These are phyloP conservation scores for Apis dorsata DNA, from an alignment of 1,140 invertebrate species.

Conservation along the genomic window DNA sequence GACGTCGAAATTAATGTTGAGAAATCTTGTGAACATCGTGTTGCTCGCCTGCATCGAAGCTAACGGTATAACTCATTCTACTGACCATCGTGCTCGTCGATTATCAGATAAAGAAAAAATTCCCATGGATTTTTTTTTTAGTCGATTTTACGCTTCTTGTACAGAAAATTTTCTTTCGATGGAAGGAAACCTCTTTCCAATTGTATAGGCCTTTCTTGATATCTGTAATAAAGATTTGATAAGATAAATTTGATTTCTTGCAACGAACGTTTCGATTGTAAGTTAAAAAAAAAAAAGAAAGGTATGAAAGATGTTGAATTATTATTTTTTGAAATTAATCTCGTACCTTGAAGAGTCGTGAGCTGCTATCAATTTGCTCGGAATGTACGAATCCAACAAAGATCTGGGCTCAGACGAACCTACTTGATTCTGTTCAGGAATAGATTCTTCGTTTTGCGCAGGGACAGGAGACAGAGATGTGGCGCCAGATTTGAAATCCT, in stretches of 20 bases:
- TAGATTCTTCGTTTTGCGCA: conserved; percentile 58
- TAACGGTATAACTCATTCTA: conserved; percentile 11
- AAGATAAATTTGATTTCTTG: not conserved
- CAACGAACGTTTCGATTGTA: no score
- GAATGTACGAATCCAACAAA: conserved; percentile 75
- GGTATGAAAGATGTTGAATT: no score
- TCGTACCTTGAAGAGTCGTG: conserved; percentile 74
- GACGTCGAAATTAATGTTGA: no score
- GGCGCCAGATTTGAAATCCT: conserved; percentile 67
- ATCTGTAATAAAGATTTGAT: conserved; percentile 64
- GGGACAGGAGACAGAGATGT: conserved; percentile 63
- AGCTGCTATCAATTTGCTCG: conserved; percentile 75
- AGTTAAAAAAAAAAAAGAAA: not conserved
- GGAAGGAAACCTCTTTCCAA: conserved; percentile 77
- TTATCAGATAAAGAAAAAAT: conserved; percentile 9
- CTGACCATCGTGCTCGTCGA: conserved; percentile 49
- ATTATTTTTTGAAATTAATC: not conserved
- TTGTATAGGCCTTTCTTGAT: conserved; percentile 76
- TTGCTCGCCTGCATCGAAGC: not conserved
- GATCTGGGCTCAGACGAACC: conserved; percentile 70
- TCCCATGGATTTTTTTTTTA: conserved; percentile 17
- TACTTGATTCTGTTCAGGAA: conserved; percentile 53
- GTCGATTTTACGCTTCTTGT: conserved; percentile 73
- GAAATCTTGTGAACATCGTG: no score
- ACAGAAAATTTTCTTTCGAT: conserved; percentile 75